Evolutionary conservation across 2,888 invertebrate genomes (phyloP).

Genomic region (Meganola albula): DNA sequence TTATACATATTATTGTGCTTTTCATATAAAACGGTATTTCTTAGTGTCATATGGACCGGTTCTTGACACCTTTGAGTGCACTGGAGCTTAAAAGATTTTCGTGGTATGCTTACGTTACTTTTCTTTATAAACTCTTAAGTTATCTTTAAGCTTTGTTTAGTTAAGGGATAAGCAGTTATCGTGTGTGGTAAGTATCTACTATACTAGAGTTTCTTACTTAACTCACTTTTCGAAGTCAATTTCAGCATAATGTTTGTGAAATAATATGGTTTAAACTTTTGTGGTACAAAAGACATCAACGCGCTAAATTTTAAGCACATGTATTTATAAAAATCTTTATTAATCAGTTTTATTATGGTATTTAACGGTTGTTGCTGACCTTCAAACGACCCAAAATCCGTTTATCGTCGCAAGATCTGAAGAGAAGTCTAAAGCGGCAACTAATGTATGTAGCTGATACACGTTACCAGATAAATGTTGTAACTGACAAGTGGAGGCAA

Average conservation of each 20-base stretch:
- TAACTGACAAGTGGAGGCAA: slow-evolving; percentile 50
- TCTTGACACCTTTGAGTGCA: slow-evolving; percentile 38
- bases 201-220: too few species aligned
- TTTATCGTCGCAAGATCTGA: slow-evolving; percentile 41
- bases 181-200: background rate
- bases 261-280: too few species aligned
- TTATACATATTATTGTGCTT: slow-evolving; percentile 33
- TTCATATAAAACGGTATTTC: slow-evolving; percentile 41
- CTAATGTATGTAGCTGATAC: slow-evolving; percentile 49
- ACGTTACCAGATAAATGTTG: slow-evolving; percentile 43
- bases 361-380: slow-evolving; percentile 14
- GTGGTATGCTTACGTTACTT: slow-evolving; percentile 32
- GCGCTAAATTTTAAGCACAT: background rate
- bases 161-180: slow-evolving; percentile 20
- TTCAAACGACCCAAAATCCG: slow-evolving; percentile 37
- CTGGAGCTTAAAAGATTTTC: slow-evolving; percentile 30
- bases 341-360: background rate
- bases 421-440: slow-evolving; percentile 45
- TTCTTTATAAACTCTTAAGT: slow-evolving; percentile 32
- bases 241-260: too few species aligned
- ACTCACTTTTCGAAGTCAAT: too few species aligned
- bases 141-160: slow-evolving; percentile 25
- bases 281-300: background rate
- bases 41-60: slow-evolving; percentile 46
- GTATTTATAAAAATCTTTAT: background rate